Evolutionary conservation across 2,797 vertebrate genomes (phyloP), one percentile per base, ranked within the genome.

Genomic region (Lepilemur septentrionalis): DNA sequence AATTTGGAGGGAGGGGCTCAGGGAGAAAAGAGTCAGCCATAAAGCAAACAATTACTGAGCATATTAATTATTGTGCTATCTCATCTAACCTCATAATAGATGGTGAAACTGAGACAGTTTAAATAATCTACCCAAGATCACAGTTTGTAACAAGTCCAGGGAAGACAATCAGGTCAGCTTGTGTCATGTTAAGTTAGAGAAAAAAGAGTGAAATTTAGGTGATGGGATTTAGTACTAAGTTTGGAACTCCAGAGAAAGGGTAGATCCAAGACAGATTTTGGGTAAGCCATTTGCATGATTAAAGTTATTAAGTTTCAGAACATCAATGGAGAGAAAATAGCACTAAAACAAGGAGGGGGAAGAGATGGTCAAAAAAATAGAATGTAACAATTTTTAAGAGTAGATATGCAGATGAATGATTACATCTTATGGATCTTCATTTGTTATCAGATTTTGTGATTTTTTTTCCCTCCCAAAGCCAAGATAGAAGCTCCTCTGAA

Each of bases 371-470:
- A 87, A 93, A 82, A 73, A 72, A 48, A 80, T 3, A 75, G 35
- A 87, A 65, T 38, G 43, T 11, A 89, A 67, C 35, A 35, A 55
- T 65, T 81, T 79, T 82, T 89, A 59, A 75, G 72, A 43, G 32
- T 23, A 84, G 10, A 52, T 79, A 84, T 43, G 35, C 32, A 32
- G 75, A 78, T 75, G 9, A 97, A 55, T 9, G 2, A 78, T 89
- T 32, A 35, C 2, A 48, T 65, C 23, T 32, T 69, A 88, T 5
- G 48, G 35, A 15, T 61, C 17, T 84, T 79, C 28, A 50, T 82
- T 90, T 93, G 28, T 46, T 75, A 81, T 5, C 11, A 69, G 25
- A 86, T 72, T 92, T 96, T 63, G 89, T 59, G 94, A 78, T 25
- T 32, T 87, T 57, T 67, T 57, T 67, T 59, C 38, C 15, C 30